phyloP scores from a whole-genome alignment of 2,113 vertebrate genomes.

The Coptodon rendalli region DNA sequence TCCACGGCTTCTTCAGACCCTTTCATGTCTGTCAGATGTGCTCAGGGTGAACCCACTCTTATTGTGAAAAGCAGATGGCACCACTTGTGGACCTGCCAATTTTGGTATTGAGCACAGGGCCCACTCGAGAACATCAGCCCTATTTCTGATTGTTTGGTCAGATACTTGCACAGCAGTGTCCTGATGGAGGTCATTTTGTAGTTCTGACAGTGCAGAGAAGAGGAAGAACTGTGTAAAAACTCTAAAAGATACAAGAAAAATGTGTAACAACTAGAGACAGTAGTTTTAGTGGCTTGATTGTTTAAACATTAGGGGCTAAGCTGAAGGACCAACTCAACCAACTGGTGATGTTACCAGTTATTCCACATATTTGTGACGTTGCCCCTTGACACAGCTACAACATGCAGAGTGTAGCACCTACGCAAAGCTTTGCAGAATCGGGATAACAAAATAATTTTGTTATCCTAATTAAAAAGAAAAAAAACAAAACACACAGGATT shows the following conservation, averaged over 20 bases:
- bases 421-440: not conserved
- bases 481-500: not conserved
- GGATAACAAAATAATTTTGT: not conserved
- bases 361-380: not conserved
- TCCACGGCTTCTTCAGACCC: no score
- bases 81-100: not conserved
- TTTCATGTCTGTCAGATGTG: not conserved
- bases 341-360: not conserved
- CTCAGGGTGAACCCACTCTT: not conserved
- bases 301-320: not conserved
- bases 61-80: not conserved
- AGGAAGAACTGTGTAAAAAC: not conserved
- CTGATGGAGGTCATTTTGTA: not conserved
- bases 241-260: not conserved
- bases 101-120: not conserved
- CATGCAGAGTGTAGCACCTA: not conserved
- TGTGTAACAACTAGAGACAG: not conserved
- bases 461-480: not conserved
- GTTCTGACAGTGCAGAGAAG: not conserved
- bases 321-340: not conserved
- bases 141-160: not conserved
- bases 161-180: not conserved
- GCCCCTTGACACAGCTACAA: not conserved
- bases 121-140: not conserved
- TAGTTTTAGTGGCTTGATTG: not conserved